These are phyloP conservation scores for Agelaius tricolor DNA, from an alignment of 2,113 vertebrate species.

Conservation along the genomic window DNA sequence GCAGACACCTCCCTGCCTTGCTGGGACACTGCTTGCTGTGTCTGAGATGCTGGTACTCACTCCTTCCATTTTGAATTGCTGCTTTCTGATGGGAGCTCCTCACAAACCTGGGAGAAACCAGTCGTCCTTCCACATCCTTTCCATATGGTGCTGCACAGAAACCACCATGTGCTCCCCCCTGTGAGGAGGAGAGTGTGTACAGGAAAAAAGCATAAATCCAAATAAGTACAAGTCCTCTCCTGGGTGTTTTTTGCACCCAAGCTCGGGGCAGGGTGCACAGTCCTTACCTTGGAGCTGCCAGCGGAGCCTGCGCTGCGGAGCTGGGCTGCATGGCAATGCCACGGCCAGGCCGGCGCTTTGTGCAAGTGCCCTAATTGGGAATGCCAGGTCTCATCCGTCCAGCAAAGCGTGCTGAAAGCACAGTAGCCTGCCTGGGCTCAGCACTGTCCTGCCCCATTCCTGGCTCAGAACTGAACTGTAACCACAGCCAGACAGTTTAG, in stretches of 20 bases:
- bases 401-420: not conserved
- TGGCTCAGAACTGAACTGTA: not conserved
- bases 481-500: not conserved
- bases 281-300: not conserved
- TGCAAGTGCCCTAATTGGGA: constrained; percentile 4
- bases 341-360: accelerated
- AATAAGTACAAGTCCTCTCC: accelerated
- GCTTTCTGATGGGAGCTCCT: not conserved
- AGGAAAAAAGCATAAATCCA: not conserved
- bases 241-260: accelerated
- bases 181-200: not conserved
- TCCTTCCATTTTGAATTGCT: not conserved
- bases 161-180: accelerated
- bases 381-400: constrained; percentile 8
- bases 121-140: not conserved
- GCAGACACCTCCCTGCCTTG: not conserved
- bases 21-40: not conserved
- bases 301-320: not conserved
- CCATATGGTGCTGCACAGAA: not conserved
- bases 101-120: not conserved
- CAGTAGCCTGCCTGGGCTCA: not conserved
- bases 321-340: constrained; percentile 20
- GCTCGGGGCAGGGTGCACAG: not conserved
- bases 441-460: not conserved
- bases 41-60: not conserved